Conservation (phyloP, 2,797 vertebrate species). For the Orientallactaga sibirica region DNA sequence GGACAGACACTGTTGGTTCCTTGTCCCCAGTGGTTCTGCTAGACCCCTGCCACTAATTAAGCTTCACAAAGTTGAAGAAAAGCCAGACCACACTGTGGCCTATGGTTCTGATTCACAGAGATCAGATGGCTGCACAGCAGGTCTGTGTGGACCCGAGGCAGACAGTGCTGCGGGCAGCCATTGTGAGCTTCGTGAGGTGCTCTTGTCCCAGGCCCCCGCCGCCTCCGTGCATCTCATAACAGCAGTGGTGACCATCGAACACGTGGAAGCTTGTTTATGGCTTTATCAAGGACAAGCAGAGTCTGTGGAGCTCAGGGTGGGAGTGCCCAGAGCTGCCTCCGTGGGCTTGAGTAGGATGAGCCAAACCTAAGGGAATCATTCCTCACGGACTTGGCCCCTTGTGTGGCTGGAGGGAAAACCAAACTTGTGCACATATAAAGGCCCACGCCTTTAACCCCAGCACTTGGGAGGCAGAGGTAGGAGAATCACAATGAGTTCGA, state of each 20-base stretch:
- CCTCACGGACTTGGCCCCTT: not conserved
- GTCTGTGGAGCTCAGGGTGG: not conserved
- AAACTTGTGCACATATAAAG: not conserved
- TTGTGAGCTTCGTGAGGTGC: not conserved
- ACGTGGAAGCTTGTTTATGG: not conserved
- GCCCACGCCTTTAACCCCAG: too few species aligned
- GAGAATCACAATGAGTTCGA: too few species aligned
- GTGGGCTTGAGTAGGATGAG: not conserved
- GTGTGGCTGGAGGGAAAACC: constrained; percentile 22
- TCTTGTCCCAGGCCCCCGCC: not conserved
- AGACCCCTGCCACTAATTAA: not conserved
- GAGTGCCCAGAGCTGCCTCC: not conserved
- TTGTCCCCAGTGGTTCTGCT: not conserved
- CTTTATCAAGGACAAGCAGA: constrained; percentile 12
- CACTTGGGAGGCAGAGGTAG: too few species aligned
- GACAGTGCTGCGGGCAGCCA: not conserved
- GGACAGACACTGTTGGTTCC: not conserved
- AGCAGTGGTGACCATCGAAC: not conserved
- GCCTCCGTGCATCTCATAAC: not conserved
- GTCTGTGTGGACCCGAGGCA: not conserved
- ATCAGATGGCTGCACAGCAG: not conserved
- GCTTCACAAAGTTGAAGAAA: not conserved
- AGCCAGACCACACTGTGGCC: not conserved
- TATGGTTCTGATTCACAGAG: not conserved
- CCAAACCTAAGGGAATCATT: constrained; percentile 32